Evolutionary conservation across 2,797 vertebrate genomes (phyloP).

Genomic region (Pangasius larnaudii): DNA sequence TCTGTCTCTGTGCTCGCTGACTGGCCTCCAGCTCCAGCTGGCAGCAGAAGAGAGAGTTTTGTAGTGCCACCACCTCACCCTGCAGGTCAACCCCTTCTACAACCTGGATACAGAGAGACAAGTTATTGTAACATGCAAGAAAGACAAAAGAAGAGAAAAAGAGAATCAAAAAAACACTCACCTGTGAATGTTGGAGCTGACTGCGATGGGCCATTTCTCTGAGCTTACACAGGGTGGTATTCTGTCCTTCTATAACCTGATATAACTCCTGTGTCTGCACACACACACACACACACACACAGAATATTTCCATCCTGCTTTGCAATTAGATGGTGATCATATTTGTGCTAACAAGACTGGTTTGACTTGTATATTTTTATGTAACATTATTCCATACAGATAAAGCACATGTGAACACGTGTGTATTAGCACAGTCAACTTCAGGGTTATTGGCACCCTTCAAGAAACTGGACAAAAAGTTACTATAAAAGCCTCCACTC

Average conservation of each 20-base stretch:
- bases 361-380: background rate
- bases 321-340: background rate
- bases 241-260: constrained; percentile 87
- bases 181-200: constrained; percentile 83
- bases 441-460: background rate
- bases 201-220: constrained; percentile 84
- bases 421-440: background rate
- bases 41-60: constrained; percentile 86
- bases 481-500: background rate
- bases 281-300: constrained; percentile 5
- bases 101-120: constrained; percentile 65
- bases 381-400: background rate
- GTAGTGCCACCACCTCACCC: constrained; percentile 82
- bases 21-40: constrained; percentile 88
- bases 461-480: background rate
- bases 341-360: constrained; percentile 1
- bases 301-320: background rate
- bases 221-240: constrained; percentile 86
- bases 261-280: constrained; percentile 87
- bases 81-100: constrained; percentile 77
- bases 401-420: background rate
- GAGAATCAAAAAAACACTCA: constrained; percentile 58
- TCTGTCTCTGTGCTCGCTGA: constrained; percentile 80
- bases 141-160: background rate
- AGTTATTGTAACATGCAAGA: background rate